Evolutionary conservation across 2,888 invertebrate genomes (phyloP), one percentile per base, ranked within the genome.

Genomic region (Heliconius aoede): DNA sequence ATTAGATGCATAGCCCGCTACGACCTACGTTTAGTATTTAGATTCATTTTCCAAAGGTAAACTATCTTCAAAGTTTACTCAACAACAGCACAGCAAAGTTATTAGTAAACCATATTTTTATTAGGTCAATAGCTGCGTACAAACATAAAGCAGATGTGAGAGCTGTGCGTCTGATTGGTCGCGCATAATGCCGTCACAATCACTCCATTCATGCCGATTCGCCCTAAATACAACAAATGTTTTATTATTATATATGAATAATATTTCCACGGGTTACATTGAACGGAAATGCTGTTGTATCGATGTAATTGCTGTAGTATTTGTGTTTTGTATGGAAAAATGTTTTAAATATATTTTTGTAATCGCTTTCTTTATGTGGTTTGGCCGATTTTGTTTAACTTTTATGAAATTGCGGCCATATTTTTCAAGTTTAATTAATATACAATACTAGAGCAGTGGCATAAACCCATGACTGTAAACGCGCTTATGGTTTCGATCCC

Each of bases 81-180:
- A 36, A 36, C 15, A 65, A 40, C 36, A 40, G 36, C n/a, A 0
- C 28, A n/a, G 30, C n/a, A 55, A 24, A 55, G 30, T 69, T 69
- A 69, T 69, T 30, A 55, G 21, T 30, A 69, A 86, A 87, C 85
- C 84, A 85, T 83, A 87, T 55, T 71, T 69, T 58, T 72, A 64
- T 71, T 76, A 73, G 77, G 73, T 78, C 79, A 78, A 72, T 73
- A 75, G 65, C 72, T 69, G 71, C 58, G 36, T n/a, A 51, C 78
- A 71, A 76, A 79, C 74, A 68, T 64, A 78, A 74, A 76, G 74
- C 79, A 79, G 78, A 79, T 79, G 79, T 65, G 65, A 64, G 64
- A 30, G 21, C 51, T 28, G 74, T 55, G 36, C 67, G 78, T 67
- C 74, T 60, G 73, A 74, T 67, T 76, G 72, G 65, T 32, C 72